phyloP scores from a whole-genome alignment of 2,113 vertebrate species.

The Xenopus laevis region DNA sequence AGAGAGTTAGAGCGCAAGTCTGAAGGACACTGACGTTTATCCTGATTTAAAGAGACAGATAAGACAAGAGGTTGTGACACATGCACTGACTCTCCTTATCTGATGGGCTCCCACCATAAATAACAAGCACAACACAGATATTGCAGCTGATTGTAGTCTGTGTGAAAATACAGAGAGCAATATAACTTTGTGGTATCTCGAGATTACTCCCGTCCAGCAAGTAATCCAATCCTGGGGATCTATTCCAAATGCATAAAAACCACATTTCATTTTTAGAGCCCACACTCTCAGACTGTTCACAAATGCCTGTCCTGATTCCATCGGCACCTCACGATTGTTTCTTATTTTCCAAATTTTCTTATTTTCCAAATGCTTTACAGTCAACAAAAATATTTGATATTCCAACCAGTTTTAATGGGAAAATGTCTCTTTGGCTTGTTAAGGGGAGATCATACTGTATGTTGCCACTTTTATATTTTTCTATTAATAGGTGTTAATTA shows the following conservation, averaged over 20 bases:
- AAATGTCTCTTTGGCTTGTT: too few species aligned
- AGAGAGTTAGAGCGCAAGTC: too few species aligned
- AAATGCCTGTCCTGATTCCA: neutral
- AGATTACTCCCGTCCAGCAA: slow-evolving; percentile 21
- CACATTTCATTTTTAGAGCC: slow-evolving; percentile 22
- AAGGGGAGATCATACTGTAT: too few species aligned
- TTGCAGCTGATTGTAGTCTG: neutral
- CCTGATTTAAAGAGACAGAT: too few species aligned
- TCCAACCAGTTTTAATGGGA: too few species aligned
- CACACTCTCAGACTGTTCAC: neutral
- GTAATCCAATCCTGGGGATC: slow-evolving; percentile 14
- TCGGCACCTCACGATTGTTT: neutral
- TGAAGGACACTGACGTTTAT: too few species aligned
- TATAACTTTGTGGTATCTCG: neutral
- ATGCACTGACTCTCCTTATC: neutral
- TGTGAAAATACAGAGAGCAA: slow-evolving; percentile 20
- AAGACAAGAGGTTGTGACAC: too few species aligned
- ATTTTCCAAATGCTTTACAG: neutral
- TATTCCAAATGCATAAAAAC: slow-evolving; percentile 38
- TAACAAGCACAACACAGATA: slow-evolving; percentile 3
- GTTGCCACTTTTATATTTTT: too few species aligned
- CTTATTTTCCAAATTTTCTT: neutral
- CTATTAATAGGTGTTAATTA: too few species aligned
- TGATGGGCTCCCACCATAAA: slow-evolving; percentile 29
- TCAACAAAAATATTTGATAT: neutral